These are phyloP conservation scores for Dolichopus griseipennis DNA, from an alignment of 2,888 invertebrate species.

Conservation along the genomic window DNA sequence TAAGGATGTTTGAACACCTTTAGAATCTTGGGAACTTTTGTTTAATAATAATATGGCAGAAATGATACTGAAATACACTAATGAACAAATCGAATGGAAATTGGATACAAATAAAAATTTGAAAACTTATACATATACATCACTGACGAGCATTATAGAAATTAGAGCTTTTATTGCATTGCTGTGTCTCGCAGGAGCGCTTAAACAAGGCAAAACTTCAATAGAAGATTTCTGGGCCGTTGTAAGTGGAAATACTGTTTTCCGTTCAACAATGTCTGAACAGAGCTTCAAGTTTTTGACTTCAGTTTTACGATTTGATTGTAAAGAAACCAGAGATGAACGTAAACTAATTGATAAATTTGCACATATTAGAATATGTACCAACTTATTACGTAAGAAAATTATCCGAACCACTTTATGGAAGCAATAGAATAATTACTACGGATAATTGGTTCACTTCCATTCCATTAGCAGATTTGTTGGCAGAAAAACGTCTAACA, in stretches of 20 bases:
- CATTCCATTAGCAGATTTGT: slow-evolving; percentile 13
- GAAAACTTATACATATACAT: slow-evolving; percentile 1
- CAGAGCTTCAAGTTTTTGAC: slow-evolving; percentile 8
- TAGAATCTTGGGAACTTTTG: neutral
- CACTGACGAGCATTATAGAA: neutral
- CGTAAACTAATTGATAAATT: neutral
- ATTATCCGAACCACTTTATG: neutral
- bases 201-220: neutral
- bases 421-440: slow-evolving; percentile 14
- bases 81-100: neutral
- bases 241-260: too few relatives aligned
- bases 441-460: slow-evolving; percentile 16
- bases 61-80: neutral
- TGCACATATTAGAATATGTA: neutral
- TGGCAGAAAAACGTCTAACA: slow-evolving; percentile 15
- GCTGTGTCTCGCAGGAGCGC: neutral
- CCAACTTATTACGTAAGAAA: neutral
- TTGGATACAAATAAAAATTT: neutral
- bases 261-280: neutral
- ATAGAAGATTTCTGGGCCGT: neutral
- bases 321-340: neutral
- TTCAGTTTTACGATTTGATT: slow-evolving; percentile 12
- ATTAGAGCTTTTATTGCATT: neutral
- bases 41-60: neutral
- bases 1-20: neutral